phyloP scores from a whole-genome alignment of 1,140 invertebrate genomes.

The Stenopsyche tienmushanensis region DNA sequence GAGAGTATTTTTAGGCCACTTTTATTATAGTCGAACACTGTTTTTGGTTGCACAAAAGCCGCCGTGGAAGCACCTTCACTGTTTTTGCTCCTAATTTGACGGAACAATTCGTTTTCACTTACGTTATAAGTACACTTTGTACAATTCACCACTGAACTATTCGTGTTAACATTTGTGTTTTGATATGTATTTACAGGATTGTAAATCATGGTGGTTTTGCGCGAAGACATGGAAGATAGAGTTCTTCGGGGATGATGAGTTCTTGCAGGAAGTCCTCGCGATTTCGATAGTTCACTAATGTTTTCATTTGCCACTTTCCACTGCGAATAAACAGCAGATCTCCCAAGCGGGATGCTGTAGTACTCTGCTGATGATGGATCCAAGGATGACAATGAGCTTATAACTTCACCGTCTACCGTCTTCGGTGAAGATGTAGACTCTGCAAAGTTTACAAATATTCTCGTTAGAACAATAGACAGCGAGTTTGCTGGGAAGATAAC shows the following conservation, averaged over 20 bases:
- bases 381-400: not conserved
- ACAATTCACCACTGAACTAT: not conserved
- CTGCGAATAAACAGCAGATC: not conserved
- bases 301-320: slow-evolving; percentile 12
- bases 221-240: not conserved
- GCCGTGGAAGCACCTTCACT: not conserved
- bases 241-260: not conserved
- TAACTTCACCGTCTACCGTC: not conserved
- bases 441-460: no score
- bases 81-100: not conserved
- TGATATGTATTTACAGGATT: not conserved
- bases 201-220: not conserved
- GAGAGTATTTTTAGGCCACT: slow-evolving; percentile 4
- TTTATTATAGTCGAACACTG: not conserved
- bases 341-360: not conserved
- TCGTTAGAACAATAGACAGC: no score
- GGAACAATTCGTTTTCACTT: not conserved
- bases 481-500: no score
- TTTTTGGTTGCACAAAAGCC: not conserved
- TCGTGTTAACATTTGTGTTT: not conserved
- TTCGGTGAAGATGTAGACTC: slow-evolving; percentile 13
- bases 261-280: not conserved
- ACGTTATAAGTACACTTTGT: not conserved
- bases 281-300: not conserved
- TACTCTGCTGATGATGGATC: not conserved